These are phyloP conservation scores for Microcebus tavaratra DNA, from an alignment of 2,113 vertebrate species.

Conservation along the genomic window DNA sequence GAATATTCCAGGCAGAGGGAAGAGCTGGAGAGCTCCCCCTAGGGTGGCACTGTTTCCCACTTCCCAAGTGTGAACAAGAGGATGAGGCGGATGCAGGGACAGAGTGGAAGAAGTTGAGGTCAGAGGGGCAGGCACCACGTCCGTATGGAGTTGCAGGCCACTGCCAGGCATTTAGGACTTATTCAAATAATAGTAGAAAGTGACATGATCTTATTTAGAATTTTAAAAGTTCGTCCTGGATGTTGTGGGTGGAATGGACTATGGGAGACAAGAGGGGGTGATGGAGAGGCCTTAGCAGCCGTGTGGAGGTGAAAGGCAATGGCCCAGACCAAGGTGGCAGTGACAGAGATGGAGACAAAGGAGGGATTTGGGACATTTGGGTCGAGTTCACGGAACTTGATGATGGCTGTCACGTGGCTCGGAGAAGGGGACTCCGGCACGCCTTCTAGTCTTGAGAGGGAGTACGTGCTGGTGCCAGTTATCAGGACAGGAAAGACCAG, in stretches of 20 bases:
- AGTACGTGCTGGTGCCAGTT: not conserved
- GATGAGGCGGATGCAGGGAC: not conserved
- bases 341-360: not conserved
- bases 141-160: not conserved
- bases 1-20: not conserved
- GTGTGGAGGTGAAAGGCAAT: no score
- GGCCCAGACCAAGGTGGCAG: not conserved
- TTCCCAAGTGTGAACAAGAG: not conserved
- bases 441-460: not conserved
- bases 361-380: not conserved
- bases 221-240: not conserved
- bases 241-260: not conserved
- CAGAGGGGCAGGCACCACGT: not conserved
- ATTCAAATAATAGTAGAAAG: not conserved
- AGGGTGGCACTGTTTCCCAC: no score
- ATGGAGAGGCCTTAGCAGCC: not conserved
- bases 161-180: not conserved
- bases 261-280: not conserved
- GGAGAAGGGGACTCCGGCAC: not conserved
- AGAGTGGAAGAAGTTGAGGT: not conserved
- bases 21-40: not conserved
- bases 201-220: not conserved
- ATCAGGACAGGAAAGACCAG: not conserved
- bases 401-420: not conserved
- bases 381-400: not conserved